Percentiles rank a stretch among this genome's conserved stretches.
phyloP scores from a whole-genome alignment of 2,797 vertebrate species.

The Pyrocephalus nanus region DNA sequence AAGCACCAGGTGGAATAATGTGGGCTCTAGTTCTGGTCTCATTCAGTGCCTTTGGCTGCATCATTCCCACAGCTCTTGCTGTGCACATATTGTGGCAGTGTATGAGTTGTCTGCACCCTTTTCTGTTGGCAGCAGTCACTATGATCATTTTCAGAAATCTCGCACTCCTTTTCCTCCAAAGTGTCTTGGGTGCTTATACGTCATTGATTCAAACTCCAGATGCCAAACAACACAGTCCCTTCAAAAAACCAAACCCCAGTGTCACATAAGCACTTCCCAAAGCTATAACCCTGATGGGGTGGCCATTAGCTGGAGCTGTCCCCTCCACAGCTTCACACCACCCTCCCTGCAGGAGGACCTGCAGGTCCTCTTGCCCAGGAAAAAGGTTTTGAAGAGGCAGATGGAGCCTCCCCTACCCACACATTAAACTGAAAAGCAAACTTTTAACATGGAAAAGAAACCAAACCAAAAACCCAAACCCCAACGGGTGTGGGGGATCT shows the following conservation, averaged over 20 bases:
- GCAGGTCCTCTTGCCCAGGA: neutral
- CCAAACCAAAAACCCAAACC: neutral
- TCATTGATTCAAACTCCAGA: neutral
- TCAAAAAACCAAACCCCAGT: neutral
- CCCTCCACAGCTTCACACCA: neutral
- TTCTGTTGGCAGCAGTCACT: slow-evolving; percentile 35
- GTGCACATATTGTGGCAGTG: neutral
- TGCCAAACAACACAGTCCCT: rapidly evolving
- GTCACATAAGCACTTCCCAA: neutral
- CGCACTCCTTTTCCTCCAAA: neutral
- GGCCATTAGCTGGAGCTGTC: neutral
- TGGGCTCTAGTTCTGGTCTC: neutral
- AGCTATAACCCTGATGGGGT: neutral
- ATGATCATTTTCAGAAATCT: slow-evolving; percentile 25
- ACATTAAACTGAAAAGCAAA: slow-evolving; percentile 34
- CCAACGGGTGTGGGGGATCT: neutral
- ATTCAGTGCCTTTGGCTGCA: neutral
- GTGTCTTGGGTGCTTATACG: neutral
- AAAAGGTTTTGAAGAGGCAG: slow-evolving; percentile 11
- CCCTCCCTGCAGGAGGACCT: neutral
- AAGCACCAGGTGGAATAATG: neutral
- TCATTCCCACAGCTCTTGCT: neutral
- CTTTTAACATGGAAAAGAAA: neutral
- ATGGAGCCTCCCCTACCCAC: neutral
- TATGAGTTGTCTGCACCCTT: slow-evolving; percentile 23